A percentile compares a stretch with the other conserved stretches of the same genome.
Evolutionary conservation across 2,113 vertebrate genomes (phyloP).

Genomic region (Psammodynastes pulverulentus): DNA sequence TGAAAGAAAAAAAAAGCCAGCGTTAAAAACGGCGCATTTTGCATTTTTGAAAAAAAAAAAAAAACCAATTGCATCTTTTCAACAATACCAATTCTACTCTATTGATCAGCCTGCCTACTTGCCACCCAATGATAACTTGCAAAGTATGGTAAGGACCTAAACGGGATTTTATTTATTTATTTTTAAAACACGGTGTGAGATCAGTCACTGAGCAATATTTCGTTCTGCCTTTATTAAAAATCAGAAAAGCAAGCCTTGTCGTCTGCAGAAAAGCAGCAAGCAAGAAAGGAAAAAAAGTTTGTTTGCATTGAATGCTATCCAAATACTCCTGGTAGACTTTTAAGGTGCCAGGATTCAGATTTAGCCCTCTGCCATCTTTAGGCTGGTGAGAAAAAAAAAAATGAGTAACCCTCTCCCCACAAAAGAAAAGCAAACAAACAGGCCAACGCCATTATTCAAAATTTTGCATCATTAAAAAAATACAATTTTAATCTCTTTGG

Average conservation of each 20-base stretch:
- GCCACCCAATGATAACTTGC: not conserved
- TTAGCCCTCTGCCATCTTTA: slow-evolving; percentile 44
- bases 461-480: slow-evolving; percentile 65
- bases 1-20: slow-evolving; percentile 41
- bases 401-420: slow-evolving; percentile 36
- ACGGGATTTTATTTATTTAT: slow-evolving; percentile 17
- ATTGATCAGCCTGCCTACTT: slow-evolving; percentile 3
- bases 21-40: slow-evolving; percentile 46
- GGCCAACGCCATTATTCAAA: slow-evolving; percentile 55
- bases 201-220: slow-evolving; percentile 33
- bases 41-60: too few relatives aligned
- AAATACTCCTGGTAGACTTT: slow-evolving; percentile 44
- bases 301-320: slow-evolving; percentile 22
- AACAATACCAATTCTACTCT: not conserved
- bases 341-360: slow-evolving; percentile 6
- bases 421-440: slow-evolving; percentile 10
- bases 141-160: not conserved
- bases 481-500: slow-evolving; percentile 53
- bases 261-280: not conserved
- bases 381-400: slow-evolving; percentile 53
- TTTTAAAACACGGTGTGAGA: slow-evolving; percentile 9
- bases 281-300: slow-evolving; percentile 30
- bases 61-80: slow-evolving; percentile 39
- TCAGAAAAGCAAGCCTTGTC: slow-evolving; percentile 33
- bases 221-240: slow-evolving; percentile 31